Evolutionary conservation across 2,888 invertebrate species (phyloP), one percentile per base, ranked within the genome.

Genomic region (Gymnosoma rotundatum): DNA sequence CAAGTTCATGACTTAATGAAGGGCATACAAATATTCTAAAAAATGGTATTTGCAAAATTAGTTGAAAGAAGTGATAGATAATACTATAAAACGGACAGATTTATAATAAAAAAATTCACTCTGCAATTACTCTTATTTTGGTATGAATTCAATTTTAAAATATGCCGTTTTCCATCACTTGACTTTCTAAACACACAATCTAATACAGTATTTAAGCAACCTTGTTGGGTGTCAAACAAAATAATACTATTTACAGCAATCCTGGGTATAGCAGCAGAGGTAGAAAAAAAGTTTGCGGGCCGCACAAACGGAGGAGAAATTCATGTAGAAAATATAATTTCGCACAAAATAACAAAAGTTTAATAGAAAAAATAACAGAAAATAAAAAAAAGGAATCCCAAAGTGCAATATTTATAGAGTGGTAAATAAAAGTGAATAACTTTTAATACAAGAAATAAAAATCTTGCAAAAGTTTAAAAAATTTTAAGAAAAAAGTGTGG

Each of bases 361-460:
- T 16, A 69, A 25, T n/a, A 64, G n/a, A 61, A 63, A 83, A 78
- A 61, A 16, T 74, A 64, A 78, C 60, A 73, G 74, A 78, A 73
- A 76, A 36, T 74, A 63, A 63, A 50, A 7, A n/a, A 63, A 64
- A 73, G 54, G 45, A 61, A 16, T 16, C 18, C 9, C 8, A 76
- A 69, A 80, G 84, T 84, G 84, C 84, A 84, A 84, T 84, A 84
- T 84, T 64, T 60, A 69, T 50, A 60, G 70, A 70, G 84, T 78
- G 84, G 60, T 84, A 70, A 67, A 72, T 61, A 48, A 36, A 60
- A 58, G 48, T 81, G 63, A 61, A 20, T 52, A 36, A 8, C 2
- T 36, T 60, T 70, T 25, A 45, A 32, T 58, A 63, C 3, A 63
- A 50, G 25, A 50, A 56, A 52, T 32, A 67, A 36, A 74, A 54